A percentile compares a stretch with the other conserved stretches of the same genome.
Conservation (phyloP, 2,797 vertebrate species). For the Danio tinwini region DNA sequence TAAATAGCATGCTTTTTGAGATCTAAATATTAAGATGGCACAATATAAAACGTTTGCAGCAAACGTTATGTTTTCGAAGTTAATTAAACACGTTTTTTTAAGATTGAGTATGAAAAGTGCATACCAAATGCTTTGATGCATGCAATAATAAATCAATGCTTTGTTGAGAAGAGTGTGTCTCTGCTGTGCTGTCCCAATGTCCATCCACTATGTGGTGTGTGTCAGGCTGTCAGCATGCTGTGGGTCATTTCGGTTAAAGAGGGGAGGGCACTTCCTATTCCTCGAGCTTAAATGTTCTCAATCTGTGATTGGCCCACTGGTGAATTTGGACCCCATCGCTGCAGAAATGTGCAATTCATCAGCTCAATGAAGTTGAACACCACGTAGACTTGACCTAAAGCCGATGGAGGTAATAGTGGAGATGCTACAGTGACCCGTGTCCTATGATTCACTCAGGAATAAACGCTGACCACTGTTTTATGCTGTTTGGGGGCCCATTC, state of each 20-base stretch:
- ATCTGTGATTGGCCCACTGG: slow-evolving; percentile 77
- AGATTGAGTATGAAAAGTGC: not conserved
- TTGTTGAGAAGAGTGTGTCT: slow-evolving; percentile 30
- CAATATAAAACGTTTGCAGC: not conserved
- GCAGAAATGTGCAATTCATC: slow-evolving; percentile 80
- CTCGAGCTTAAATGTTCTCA: slow-evolving; percentile 69
- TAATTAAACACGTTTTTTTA: too few relatives aligned
- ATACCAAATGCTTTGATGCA: not conserved
- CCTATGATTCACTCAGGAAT: slow-evolving; percentile 36
- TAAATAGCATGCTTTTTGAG: not conserved
- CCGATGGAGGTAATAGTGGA: slow-evolving; percentile 56
- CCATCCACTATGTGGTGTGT: slow-evolving; percentile 47
- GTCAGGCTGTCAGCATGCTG: slow-evolving; percentile 34
- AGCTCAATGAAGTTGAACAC: slow-evolving; percentile 67
- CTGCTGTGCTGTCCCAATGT: slow-evolving; percentile 39
- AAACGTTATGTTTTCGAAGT: not conserved
- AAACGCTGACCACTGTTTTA: slow-evolving; percentile 45
- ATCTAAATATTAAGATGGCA: not conserved
- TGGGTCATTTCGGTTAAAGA: slow-evolving; percentile 24
- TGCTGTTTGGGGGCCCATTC: slow-evolving; percentile 44
- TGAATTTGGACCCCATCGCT: slow-evolving; percentile 67
- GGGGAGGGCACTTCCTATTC: slow-evolving; percentile 38
- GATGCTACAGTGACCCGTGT: slow-evolving; percentile 52
- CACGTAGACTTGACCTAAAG: slow-evolving; percentile 74
- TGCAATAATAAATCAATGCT: not conserved